Evolutionary conservation across 2,888 invertebrate species (phyloP).

Genomic region (Maniola hyperantus): DNA sequence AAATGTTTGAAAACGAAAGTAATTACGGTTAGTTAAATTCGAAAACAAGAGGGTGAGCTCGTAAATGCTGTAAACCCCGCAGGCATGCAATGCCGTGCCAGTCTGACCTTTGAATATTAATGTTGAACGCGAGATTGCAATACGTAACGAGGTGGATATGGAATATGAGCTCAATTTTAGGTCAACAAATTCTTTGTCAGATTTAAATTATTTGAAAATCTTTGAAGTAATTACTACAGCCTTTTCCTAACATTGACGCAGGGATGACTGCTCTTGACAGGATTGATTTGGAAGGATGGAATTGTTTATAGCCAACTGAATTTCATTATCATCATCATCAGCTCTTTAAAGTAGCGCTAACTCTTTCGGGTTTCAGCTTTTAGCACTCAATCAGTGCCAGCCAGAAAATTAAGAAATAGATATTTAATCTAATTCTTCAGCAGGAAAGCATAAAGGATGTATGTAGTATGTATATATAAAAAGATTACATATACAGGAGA

Average conservation of each 20-base stretch:
- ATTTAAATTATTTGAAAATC: not conserved
- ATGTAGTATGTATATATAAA: too few relatives aligned
- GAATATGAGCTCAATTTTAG: constrained; percentile 1
- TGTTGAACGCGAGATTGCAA: constrained; percentile 37
- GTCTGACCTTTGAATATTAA: constrained; percentile 66
- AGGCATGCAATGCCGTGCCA: constrained; percentile 53
- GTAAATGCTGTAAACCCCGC: constrained; percentile 34
- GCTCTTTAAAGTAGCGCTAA: too few relatives aligned
- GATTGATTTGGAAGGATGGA: too few relatives aligned
- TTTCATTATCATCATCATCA: too few relatives aligned
- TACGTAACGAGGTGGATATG: constrained; percentile 11
- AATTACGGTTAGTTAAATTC: constrained; percentile 27
- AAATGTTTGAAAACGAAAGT: constrained; percentile 33
- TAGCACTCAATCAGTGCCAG: too few relatives aligned
- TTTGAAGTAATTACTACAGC: not conserved
- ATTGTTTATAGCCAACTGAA: too few relatives aligned
- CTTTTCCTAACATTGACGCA: not conserved
- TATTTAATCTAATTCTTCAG: too few relatives aligned
- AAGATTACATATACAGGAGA: too few relatives aligned
- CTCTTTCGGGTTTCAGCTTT: too few relatives aligned
- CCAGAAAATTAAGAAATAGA: too few relatives aligned
- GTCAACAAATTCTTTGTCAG: not conserved
- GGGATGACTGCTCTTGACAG: not conserved
- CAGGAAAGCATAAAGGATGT: too few relatives aligned
- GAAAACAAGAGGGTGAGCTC: constrained; percentile 24